phyloP scores from a whole-genome alignment of 2,797 vertebrate species.

The Urophycis tenuis region DNA sequence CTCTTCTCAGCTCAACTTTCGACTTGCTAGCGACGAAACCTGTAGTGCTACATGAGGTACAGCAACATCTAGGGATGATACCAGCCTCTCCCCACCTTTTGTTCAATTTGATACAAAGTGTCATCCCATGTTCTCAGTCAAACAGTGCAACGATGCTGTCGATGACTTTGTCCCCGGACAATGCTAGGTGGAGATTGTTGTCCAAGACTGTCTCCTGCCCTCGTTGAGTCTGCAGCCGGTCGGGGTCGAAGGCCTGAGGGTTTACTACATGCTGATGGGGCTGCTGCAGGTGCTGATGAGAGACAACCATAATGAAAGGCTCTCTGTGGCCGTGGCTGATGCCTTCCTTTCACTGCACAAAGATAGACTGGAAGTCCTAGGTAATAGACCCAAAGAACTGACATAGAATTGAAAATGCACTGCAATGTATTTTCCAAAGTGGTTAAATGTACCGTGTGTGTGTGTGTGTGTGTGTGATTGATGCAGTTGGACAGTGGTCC shows the following conservation, averaged over 20 bases:
- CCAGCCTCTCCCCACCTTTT: not conserved
- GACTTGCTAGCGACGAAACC: constrained; percentile 35
- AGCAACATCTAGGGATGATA: not conserved
- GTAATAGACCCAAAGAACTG: constrained; percentile 36
- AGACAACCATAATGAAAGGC: too few species aligned
- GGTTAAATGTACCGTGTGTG: not conserved
- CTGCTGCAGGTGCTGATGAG: constrained; percentile 47
- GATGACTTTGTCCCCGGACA: not conserved
- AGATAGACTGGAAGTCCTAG: constrained; percentile 37
- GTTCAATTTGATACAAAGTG: not conserved
- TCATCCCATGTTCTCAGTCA: not conserved
- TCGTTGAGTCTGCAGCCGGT: constrained; percentile 36
- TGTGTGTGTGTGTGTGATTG: constrained; percentile 22
- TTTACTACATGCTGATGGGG: constrained; percentile 65
- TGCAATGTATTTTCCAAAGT: not conserved
- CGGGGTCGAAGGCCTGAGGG: constrained; percentile 59
- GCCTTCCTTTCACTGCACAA: constrained; percentile 43
- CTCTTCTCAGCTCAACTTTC: constrained; percentile 37
- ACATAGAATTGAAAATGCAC: not conserved
- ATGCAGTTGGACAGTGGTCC: constrained; percentile 60
- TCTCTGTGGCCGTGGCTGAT: constrained; percentile 33
- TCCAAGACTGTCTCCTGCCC: constrained; percentile 39
- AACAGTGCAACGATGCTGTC: not conserved
- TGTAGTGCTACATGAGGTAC: constrained; percentile 35
- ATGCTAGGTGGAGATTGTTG: constrained; percentile 46